These are phyloP conservation scores for Oncopodura yosiiana DNA, from an alignment of 1,140 invertebrate species.

Conservation along the genomic window DNA sequence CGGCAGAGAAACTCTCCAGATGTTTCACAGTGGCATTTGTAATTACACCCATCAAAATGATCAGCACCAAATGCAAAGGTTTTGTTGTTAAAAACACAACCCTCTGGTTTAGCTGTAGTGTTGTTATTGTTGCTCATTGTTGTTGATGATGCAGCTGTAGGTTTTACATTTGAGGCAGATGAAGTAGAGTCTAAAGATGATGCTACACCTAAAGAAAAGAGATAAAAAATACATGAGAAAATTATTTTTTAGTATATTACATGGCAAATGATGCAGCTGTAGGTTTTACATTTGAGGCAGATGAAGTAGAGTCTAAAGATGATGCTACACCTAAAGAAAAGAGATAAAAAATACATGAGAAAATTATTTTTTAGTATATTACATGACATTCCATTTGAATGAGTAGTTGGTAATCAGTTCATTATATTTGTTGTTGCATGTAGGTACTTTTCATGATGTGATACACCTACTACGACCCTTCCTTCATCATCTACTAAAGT, in stretches of 20 bases:
- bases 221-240: conserved; percentile 1
- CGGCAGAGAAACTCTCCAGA: conserved; percentile 39
- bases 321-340: conserved; percentile 2
- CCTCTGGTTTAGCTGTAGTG: conserved; percentile 28
- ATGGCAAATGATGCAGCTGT: conserved; percentile 23
- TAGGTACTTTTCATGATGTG: no score
- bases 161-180: conserved; percentile 6
- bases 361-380: no score
- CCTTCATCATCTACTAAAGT: no score
- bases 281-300: conserved; percentile 8
- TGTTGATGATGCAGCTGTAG: conserved; percentile 23
- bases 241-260: no score
- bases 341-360: neutral
- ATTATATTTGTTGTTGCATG: no score
- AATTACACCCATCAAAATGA: conserved; percentile 41
- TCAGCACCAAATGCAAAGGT: conserved; percentile 39
- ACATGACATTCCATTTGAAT: no score
- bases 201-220: conserved; percentile 1
- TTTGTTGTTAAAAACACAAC: conserved; percentile 39
- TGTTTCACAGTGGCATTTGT: conserved; percentile 39
- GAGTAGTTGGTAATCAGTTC: no score
- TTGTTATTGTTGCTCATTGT: conserved; percentile 23
- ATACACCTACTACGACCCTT: no score
- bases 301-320: neutral
- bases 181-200: neutral